Conservation (phyloP, 2,797 vertebrate genomes). For the Psittacula echo region DNA sequence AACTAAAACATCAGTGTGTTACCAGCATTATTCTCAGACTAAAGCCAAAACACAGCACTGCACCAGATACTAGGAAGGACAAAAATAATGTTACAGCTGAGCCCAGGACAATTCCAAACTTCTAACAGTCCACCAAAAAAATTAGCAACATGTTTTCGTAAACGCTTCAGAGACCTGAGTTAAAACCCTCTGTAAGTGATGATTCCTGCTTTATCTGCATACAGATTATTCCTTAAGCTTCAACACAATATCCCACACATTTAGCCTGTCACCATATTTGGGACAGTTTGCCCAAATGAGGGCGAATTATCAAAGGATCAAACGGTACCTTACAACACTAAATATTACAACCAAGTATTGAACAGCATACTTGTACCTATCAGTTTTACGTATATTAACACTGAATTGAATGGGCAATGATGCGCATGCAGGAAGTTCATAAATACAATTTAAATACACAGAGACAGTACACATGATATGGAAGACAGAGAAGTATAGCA, state of each 20-base stretch:
- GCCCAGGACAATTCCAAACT: neutral
- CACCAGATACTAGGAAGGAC: neutral
- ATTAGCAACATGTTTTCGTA: neutral
- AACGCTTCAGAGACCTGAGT: accelerated
- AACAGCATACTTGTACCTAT: neutral
- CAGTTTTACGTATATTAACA: neutral
- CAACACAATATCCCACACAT: neutral
- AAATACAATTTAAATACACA: neutral
- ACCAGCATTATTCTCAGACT: neutral
- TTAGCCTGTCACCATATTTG: neutral
- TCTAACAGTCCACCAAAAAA: neutral
- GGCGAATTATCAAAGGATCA: neutral
- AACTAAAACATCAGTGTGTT: neutral
- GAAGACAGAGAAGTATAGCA: neutral
- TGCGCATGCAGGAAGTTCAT: neutral
- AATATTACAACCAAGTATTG: neutral
- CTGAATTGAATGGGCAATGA: neutral
- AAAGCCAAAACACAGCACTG: neutral
- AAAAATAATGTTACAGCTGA: neutral
- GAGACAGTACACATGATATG: neutral
- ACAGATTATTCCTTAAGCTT: neutral
- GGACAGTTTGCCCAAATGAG: neutral
- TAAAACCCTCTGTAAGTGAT: neutral
- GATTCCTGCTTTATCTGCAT: accelerated
- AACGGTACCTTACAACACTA: neutral